Evolutionary conservation across 2,888 invertebrate genomes (phyloP).

Genomic region (Synergus itoensis): DNA sequence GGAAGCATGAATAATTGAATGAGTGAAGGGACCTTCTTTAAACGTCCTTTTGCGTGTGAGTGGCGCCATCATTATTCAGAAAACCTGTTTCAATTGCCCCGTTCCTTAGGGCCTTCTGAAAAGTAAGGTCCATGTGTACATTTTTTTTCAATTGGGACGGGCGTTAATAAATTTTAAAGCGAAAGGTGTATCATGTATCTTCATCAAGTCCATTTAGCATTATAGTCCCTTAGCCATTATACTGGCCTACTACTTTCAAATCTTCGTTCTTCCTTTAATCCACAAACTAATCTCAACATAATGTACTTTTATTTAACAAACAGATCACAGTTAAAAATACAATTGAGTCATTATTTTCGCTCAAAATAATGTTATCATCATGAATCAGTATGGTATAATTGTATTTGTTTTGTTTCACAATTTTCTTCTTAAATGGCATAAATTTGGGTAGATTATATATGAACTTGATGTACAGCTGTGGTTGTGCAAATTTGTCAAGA

Average conservation of each 20-base stretch:
- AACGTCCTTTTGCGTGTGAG: not conserved
- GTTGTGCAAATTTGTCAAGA: conserved; percentile 38
- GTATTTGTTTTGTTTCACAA: not conserved
- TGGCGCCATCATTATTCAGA: conserved; percentile 7
- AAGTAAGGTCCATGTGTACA: not conserved
- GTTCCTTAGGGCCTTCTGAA: not conserved
- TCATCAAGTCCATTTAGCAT: conserved; percentile 4
- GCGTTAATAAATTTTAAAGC: not conserved
- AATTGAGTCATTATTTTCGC: too few relatives aligned
- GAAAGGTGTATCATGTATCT: conserved; percentile 4
- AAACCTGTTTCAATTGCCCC: conserved; percentile 7
- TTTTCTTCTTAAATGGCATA: not conserved
- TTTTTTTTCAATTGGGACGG: not conserved
- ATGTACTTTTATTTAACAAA: too few relatives aligned
- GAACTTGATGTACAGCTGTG: conserved; percentile 1
- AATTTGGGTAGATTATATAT: not conserved
- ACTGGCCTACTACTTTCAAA: not conserved
- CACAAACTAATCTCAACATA: not conserved
- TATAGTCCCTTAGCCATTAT: conserved; percentile 7
- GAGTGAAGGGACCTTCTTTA: not conserved
- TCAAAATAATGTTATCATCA: not conserved
- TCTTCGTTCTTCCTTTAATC: not conserved
- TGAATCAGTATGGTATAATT: not conserved
- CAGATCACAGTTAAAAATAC: too few relatives aligned
- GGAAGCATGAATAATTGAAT: not conserved